Evolutionary conservation across 2,888 invertebrate species (phyloP).

Genomic region (Caenorhabditis sp.): DNA sequence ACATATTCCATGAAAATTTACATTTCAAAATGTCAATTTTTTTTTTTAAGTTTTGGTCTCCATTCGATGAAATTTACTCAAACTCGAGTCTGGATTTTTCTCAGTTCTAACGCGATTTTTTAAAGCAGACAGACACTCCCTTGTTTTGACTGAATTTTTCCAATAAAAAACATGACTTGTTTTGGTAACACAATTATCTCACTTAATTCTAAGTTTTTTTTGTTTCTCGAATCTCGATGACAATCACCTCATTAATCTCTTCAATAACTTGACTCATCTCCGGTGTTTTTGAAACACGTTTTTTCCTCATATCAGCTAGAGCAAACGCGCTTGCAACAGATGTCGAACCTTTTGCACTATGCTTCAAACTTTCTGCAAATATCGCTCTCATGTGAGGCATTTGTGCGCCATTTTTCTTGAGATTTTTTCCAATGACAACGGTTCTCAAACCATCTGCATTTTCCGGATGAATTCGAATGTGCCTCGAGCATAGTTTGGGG

Average conservation of each 20-base stretch:
- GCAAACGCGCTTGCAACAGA: slow-evolving; percentile 40
- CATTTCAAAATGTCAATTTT: no score
- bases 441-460: slow-evolving; percentile 26
- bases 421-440: slow-evolving; percentile 18
- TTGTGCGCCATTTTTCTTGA: slow-evolving; percentile 13
- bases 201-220: no score
- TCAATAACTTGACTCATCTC: slow-evolving; percentile 35
- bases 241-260: slow-evolving; percentile 27
- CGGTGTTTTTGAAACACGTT: slow-evolving; percentile 34
- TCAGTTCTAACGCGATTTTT: no score
- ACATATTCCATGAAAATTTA: no score
- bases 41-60: no score
- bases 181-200: no score
- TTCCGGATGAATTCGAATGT: slow-evolving; percentile 23
- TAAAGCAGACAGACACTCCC: no score
- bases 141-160: no score
- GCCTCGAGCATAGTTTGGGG: slow-evolving; percentile 19
- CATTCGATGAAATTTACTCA: no score
- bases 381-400: slow-evolving; percentile 43
- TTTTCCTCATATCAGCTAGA: slow-evolving; percentile 27
- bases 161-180: no score
- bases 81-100: background rate
- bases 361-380: slow-evolving; percentile 40
- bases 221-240: no score
- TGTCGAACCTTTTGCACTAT: slow-evolving; percentile 44